Percentiles rank a stretch among this genome's conserved stretches.
Conservation (phyloP, 2,888 invertebrate species). For the Oeneis ivallda region DNA sequence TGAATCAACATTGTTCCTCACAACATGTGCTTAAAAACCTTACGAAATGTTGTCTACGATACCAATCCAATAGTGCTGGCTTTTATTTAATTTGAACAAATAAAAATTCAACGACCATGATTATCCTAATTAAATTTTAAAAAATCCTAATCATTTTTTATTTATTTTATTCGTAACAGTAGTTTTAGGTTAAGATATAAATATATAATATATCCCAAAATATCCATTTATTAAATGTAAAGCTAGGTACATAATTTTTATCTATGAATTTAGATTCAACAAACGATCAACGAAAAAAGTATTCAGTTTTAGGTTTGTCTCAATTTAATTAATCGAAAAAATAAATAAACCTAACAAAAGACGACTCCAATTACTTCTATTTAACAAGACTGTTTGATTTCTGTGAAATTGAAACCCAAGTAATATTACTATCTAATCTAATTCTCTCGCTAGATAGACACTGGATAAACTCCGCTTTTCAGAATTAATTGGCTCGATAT, state of each 20-base stretch:
- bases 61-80: not conserved
- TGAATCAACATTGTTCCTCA: conserved; percentile 44
- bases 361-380: conserved; percentile 28
- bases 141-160: too few relatives aligned
- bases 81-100: not conserved
- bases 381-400: conserved; percentile 35
- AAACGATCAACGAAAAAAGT: not conserved
- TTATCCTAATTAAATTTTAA: too few relatives aligned
- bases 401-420: conserved; percentile 38
- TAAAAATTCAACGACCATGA: not conserved
- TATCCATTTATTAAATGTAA: not conserved
- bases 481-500: conserved; percentile 48
- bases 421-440: conserved; percentile 41
- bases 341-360: conserved; percentile 13
- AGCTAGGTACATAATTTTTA: not conserved
- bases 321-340: conserved; percentile 8
- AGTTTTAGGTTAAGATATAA: too few relatives aligned
- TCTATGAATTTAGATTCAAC: not conserved
- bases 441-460: conserved; percentile 42
- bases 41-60: conserved; percentile 28
- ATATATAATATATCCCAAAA: not conserved
- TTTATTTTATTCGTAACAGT: too few relatives aligned
- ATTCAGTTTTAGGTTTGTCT: not conserved
- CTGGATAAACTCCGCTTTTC: conserved; percentile 42
- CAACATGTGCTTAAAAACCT: conserved; percentile 32